Evolutionary conservation across 2,888 invertebrate genomes (phyloP), one percentile per base, ranked within the genome.

Genomic region (Strigamia crassipes): DNA sequence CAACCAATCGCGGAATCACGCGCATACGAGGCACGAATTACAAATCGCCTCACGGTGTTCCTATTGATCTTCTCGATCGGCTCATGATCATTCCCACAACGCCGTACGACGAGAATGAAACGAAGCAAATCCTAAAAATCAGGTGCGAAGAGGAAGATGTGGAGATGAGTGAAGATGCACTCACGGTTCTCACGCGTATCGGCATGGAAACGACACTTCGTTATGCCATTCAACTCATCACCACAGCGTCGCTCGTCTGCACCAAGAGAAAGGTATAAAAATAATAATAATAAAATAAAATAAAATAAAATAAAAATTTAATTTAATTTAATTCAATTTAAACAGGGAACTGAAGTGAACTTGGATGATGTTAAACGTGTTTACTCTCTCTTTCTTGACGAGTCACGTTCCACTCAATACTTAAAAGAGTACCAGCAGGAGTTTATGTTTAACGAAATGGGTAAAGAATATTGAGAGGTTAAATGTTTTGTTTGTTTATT

Each of bases 91-190:
- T 98, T 66, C 94, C 96, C 9, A 99, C 98, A 0, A 89, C 92
- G 38, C 94, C 96, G 0, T 99, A 99, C 86, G 91, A 92, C 0
- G 95, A 96, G 83, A 92, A 93, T 84, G 98, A 99, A 86, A 90
- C 97, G 15, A 92, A 93, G 85, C 96, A 97, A 89, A 98, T 99
- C 84, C 90, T 99, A 0, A 95, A 94, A 86, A 96, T 96, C 83
- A 90, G 93, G 92, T 97, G 97, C 87, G 97, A 99, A 87, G 99
- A 99, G 86, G 99, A 99, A 87, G 98, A 99, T 87, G 97, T 97
- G 84, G 94, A 96, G 86, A 94, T 99, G 92, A 92, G 94, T 0
- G 92, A 92, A 1, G 97, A 96, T 87, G 99, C 97, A 0, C 87
- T 99, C 82, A 92, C 93, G 0, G 95, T 99, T 10, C 90, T 99